Evolutionary conservation across 2,797 vertebrate species (phyloP).

Genomic region (Podargus strigoides): DNA sequence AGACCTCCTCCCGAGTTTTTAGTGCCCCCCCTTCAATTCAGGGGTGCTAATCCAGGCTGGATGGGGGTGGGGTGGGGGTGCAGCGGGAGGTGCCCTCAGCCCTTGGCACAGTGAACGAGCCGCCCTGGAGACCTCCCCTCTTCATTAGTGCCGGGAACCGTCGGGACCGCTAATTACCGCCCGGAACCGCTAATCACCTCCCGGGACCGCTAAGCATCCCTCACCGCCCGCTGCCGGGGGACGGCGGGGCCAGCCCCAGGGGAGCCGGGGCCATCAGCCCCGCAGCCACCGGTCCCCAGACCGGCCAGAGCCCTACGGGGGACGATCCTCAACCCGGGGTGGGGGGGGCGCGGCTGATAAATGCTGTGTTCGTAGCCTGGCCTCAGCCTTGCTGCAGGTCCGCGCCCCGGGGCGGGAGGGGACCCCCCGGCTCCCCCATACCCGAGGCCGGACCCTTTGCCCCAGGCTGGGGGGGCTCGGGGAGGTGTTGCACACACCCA

Average conservation of each 20-base stretch:
- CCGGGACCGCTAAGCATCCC: neutral
- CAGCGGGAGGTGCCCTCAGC: neutral
- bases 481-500: neutral
- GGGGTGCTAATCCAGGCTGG: neutral
- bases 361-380: neutral
- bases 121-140: neutral
- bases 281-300: neutral
- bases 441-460: neutral
- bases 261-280: too few species aligned
- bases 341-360: neutral
- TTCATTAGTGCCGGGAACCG: neutral
- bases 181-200: neutral
- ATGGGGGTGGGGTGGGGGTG: rapidly evolving
- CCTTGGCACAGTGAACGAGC: neutral
- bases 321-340: neutral
- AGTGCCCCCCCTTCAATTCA: rapidly evolving
- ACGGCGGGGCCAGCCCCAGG: neutral
- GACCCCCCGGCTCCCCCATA: too few species aligned
- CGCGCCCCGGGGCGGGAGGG: too few species aligned
- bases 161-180: neutral
- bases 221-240: neutral
- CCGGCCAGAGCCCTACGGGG: neutral
- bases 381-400: neutral
- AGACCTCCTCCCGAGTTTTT: neutral
- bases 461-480: neutral